phyloP scores from a whole-genome alignment of 30 jellyfish, hydroid and myxozoan species.

The Catostylus mosaicus region DNA sequence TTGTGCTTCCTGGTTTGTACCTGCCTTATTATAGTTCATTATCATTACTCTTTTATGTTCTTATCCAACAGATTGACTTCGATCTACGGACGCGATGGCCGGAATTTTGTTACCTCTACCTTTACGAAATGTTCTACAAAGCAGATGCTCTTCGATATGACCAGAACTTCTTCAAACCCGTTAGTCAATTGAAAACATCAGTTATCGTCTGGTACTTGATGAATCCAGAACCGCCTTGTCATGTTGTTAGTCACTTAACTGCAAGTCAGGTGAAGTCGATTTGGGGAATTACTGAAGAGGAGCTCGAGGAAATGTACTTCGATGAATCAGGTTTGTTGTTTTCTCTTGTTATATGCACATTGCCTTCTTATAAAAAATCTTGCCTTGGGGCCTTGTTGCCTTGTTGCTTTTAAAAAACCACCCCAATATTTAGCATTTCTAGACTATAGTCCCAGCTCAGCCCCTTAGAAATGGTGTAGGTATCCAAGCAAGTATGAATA shows the following conservation, averaged over 20 bases:
- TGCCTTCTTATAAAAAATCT: too few relatives aligned
- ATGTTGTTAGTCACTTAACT: conserved; percentile 92
- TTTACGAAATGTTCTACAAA: conserved; percentile 93
- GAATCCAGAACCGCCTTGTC: conserved; percentile 97
- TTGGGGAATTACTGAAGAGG: conserved; percentile 99
- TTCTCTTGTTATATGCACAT: too few relatives aligned
- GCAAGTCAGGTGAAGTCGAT: conserved; percentile 97
- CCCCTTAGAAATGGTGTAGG: too few relatives aligned
- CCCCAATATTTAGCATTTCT: too few relatives aligned
- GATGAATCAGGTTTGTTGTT: conserved; percentile 83
- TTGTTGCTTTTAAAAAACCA: too few relatives aligned
- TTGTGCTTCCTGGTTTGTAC: too few relatives aligned
- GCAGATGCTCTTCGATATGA: conserved; percentile 90
- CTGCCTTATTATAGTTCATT: too few relatives aligned
- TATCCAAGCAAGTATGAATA: too few relatives aligned
- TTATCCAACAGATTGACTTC: conserved; percentile 67
- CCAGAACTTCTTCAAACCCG: conserved; percentile 95
- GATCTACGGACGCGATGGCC: conserved; percentile 83
- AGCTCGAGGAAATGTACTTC: conserved; percentile 92
- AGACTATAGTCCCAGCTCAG: too few relatives aligned
- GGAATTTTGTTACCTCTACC: conserved; percentile 79
- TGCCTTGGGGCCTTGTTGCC: too few relatives aligned
- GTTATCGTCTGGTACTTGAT: conserved; percentile 95
- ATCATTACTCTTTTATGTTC: neutral
- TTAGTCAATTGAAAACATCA: conserved; percentile 93